Base-by-base conservation (phyloP, 1,140 invertebrate species). In the Temnothorax nylanderi region DNA sequence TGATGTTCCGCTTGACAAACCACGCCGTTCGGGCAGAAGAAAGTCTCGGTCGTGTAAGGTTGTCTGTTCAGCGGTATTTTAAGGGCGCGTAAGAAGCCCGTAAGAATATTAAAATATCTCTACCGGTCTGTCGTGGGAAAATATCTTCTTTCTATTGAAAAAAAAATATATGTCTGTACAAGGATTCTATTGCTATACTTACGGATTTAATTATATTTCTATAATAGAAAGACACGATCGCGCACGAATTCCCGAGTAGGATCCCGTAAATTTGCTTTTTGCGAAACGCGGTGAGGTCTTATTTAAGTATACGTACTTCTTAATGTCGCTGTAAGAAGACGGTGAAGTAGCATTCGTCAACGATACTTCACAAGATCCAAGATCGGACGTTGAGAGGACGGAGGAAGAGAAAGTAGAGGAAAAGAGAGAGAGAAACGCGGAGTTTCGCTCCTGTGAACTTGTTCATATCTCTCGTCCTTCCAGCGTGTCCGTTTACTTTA, bases 1-100 rank as follows among this genome's bases (percentile, higher is more conserved):
- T 26, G 65, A 56, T 72, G 65, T 72, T 82, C 65, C 78, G 49
- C 78, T 72, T n/a, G 78, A 82, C 49, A 72, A 56, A 34, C 67
- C 51, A 69, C 49, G 51, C 26, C 41, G 32, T 64, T 41, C 21
- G 13, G 13, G 18, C 41, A 51, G 41, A 77, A 85, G 32, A 64
- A 74, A 60, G 26, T 58, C 21, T 18, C 26, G 32, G 32, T 54
- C 60, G 62, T n/a, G n/a, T 18, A 51, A 69, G 47, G 16, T 16
- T 44, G 21, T 74, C 37, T 49, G 51, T 47, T 47, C 51, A 41
- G 21, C 65, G 78, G 21, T 13, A 58, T 69, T 74, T 82, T 82
- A 58, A 58, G 34, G 54, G 10, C 34, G 13, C 44, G 60, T 37
- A 82, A 82, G 26, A 74, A 82, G 67, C 37, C 26, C 21, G 37